phyloP scores from a whole-genome alignment of 1,140 invertebrate genomes.

The Drosophila arawakana region DNA sequence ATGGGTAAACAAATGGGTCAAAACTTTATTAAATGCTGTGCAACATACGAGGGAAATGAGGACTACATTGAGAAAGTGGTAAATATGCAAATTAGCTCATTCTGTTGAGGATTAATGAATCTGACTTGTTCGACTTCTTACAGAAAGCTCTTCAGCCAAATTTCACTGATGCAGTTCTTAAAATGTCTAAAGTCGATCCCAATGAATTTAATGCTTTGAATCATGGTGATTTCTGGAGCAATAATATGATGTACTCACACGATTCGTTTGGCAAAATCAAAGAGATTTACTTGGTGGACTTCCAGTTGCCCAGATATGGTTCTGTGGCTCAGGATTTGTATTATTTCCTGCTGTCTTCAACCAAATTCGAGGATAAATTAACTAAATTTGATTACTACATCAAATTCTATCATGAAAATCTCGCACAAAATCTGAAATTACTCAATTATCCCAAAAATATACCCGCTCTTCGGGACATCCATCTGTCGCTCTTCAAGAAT shows the following conservation, averaged over 20 bases:
- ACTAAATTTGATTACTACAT: slow-evolving; percentile 74
- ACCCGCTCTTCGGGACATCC: slow-evolving; percentile 61
- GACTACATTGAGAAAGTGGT: slow-evolving; percentile 64
- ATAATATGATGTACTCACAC: slow-evolving; percentile 88
- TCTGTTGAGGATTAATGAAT: background rate
- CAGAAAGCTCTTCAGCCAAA: slow-evolving; percentile 40
- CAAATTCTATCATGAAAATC: slow-evolving; percentile 69
- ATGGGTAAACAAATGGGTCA: slow-evolving; percentile 39
- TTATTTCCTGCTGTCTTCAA: slow-evolving; percentile 70
- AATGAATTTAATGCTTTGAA: slow-evolving; percentile 87
- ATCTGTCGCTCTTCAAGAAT: slow-evolving; percentile 53
- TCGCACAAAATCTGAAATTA: slow-evolving; percentile 55
- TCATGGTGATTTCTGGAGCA: slow-evolving; percentile 87
- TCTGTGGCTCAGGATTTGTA: slow-evolving; percentile 61
- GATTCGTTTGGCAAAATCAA: slow-evolving; percentile 82
- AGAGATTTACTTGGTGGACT: slow-evolving; percentile 68
- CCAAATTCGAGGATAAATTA: slow-evolving; percentile 69
- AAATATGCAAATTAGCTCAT: slow-evolving; percentile 1
- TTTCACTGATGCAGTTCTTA: slow-evolving; percentile 42
- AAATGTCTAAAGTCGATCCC: slow-evolving; percentile 55
- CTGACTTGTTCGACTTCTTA: slow-evolving; percentile 1
- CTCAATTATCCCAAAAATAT: slow-evolving; percentile 65
- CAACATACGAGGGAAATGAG: slow-evolving; percentile 50
- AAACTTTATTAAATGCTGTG: slow-evolving; percentile 49
- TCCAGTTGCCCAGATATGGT: slow-evolving; percentile 67